phyloP scores from a whole-genome alignment of 1,140 invertebrate species.

The Drosophila trapezifrons region DNA sequence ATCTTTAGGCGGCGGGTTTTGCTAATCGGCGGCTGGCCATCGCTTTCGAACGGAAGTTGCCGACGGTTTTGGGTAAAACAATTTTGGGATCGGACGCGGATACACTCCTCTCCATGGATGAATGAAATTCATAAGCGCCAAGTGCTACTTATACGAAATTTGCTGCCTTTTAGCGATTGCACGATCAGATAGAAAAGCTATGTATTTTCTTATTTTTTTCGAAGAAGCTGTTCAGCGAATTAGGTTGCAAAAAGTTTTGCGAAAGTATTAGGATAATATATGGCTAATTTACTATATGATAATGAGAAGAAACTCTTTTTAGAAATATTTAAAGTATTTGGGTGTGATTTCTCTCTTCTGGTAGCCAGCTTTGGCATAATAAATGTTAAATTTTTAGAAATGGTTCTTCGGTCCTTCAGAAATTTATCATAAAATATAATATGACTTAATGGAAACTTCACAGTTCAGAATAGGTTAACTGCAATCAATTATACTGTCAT shows the following conservation, averaged over 20 bases:
- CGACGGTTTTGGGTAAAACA: slow-evolving; percentile 44
- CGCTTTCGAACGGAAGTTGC: slow-evolving; percentile 70
- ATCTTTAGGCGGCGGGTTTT: slow-evolving; percentile 10
- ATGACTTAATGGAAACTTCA: too few relatives aligned
- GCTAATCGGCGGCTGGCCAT: slow-evolving; percentile 61
- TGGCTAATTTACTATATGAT: not conserved
- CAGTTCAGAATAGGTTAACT: too few relatives aligned
- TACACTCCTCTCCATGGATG: slow-evolving; percentile 3
- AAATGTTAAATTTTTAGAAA: too few relatives aligned
- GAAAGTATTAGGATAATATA: not conserved
- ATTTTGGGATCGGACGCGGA: slow-evolving; percentile 31
- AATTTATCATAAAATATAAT: too few relatives aligned
- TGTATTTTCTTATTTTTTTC: not conserved
- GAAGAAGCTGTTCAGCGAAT: slow-evolving; percentile 11
- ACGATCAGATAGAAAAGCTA: slow-evolving; percentile 9
- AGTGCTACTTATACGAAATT: slow-evolving; percentile 45
- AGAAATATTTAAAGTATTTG: not conserved
- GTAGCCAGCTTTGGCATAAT: too few relatives aligned
- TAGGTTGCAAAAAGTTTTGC: slow-evolving; percentile 17
- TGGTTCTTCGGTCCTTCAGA: too few relatives aligned
- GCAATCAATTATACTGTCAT: too few relatives aligned
- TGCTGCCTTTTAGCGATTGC: slow-evolving; percentile 17
- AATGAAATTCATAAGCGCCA: slow-evolving; percentile 57
- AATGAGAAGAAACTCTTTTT: slow-evolving; percentile 3
- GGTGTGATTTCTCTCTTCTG: not conserved